phyloP scores from a whole-genome alignment of 2,888 invertebrate species.

The Meiosimyza decipiens region DNA sequence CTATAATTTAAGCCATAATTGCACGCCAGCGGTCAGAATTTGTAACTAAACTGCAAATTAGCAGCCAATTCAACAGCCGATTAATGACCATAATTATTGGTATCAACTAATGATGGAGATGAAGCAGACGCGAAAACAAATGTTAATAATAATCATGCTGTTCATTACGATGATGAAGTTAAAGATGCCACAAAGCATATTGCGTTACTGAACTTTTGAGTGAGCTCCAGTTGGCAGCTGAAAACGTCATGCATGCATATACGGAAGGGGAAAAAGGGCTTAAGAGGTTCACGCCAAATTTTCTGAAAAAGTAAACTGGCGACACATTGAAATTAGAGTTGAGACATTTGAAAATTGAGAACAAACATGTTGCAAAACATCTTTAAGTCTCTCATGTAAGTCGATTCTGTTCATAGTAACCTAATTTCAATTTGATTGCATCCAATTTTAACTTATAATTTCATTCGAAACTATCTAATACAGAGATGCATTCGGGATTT shows the following conservation, averaged over 20 bases:
- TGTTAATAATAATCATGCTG: conserved; percentile 20
- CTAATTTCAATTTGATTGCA: no score
- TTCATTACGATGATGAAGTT: conserved; percentile 31
- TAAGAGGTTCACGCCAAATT: background rate
- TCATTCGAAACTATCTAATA: no score
- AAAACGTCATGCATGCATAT: background rate
- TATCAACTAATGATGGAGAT: conserved; percentile 56
- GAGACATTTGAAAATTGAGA: no score
- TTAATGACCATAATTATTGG: conserved; percentile 69
- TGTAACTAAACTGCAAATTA: conserved; percentile 75
- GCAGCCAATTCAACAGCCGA: conserved; percentile 73
- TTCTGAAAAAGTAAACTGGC: no score
- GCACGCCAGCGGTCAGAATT: conserved; percentile 72
- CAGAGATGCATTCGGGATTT: no score
- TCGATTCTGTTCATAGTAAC: no score
- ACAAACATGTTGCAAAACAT: no score
- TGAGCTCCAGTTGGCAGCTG: conserved; percentile 21
- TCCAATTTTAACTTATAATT: no score
- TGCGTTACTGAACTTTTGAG: conserved; percentile 1
- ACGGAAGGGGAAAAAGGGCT: conserved; percentile 6
- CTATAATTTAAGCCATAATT: conserved; percentile 70
- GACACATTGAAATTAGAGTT: no score
- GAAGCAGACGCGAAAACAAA: conserved; percentile 17
- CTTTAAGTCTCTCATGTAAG: no score
- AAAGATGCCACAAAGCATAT: background rate